These are phyloP conservation scores for Heteromurus nitidus DNA, from an alignment of 2,888 invertebrate species.

Conservation along the genomic window DNA sequence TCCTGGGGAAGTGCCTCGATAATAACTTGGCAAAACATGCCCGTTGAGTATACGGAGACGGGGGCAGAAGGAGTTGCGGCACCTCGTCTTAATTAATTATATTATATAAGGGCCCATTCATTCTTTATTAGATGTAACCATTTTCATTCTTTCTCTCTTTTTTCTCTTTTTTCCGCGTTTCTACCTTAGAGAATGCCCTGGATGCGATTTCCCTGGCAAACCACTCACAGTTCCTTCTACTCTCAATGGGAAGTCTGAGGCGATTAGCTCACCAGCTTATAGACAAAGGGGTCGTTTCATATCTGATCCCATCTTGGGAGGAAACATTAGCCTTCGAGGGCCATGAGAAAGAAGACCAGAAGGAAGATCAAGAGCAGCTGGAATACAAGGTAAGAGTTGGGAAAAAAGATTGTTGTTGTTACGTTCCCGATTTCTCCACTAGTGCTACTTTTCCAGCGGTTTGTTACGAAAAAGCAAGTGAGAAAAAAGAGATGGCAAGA, in stretches of 20 bases:
- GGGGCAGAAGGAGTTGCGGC: background rate
- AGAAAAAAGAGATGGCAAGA: slow-evolving; percentile 46
- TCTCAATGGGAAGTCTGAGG: slow-evolving; percentile 70
- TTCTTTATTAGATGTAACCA: slow-evolving; percentile 64
- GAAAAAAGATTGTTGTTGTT: slow-evolving; percentile 6
- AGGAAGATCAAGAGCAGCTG: slow-evolving; percentile 39
- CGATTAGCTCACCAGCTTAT: slow-evolving; percentile 70
- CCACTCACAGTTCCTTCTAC: slow-evolving; percentile 72
- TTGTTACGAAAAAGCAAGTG: slow-evolving; percentile 42
- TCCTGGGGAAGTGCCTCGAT: slow-evolving; percentile 40
- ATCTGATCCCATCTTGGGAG: slow-evolving; percentile 61
- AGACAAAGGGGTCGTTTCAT: slow-evolving; percentile 69
- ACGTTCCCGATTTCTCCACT: background rate
- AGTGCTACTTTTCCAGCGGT: slow-evolving; percentile 41
- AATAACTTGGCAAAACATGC: slow-evolving; percentile 41
- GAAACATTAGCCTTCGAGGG: slow-evolving; percentile 58
- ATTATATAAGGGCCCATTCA: slow-evolving; percentile 57
- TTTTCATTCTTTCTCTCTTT: slow-evolving; percentile 51
- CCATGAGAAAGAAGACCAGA: slow-evolving; percentile 31
- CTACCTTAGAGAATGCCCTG: slow-evolving; percentile 69
- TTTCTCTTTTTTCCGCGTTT: slow-evolving; percentile 8
- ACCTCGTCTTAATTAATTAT: slow-evolving; percentile 54
- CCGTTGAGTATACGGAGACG: slow-evolving; percentile 1
- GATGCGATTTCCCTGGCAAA: slow-evolving; percentile 73
- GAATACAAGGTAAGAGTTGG: slow-evolving; percentile 45